A percentile compares a stretch with the other conserved stretches of the same genome.
Evolutionary conservation across 2,113 vertebrate species (phyloP).

Genomic region (Copsychus sechellarum): DNA sequence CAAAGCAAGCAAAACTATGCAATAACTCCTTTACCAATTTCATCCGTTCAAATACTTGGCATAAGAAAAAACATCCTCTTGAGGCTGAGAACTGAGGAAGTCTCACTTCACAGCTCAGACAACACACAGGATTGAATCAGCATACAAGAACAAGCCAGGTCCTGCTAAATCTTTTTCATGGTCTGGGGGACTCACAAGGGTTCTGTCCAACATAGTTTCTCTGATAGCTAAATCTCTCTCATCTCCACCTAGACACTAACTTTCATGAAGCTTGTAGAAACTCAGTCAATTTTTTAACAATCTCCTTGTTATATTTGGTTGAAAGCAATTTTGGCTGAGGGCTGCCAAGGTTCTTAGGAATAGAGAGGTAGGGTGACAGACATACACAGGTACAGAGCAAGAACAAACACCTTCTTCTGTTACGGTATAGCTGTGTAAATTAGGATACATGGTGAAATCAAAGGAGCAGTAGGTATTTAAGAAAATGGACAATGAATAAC

Average conservation of each 20-base stretch:
- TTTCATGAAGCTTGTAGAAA: neutral
- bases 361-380: neutral
- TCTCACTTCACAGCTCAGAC: neutral
- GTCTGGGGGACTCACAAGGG: neutral
- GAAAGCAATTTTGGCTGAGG: neutral
- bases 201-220: neutral
- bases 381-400: neutral
- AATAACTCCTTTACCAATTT: neutral
- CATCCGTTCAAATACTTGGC: neutral
- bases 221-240: neutral
- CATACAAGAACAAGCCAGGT: neutral
- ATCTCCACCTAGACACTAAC: neutral
- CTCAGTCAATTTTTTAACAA: neutral
- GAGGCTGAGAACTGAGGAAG: neutral
- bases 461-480: neutral
- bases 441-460: neutral
- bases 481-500: neutral
- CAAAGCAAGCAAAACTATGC: neutral
- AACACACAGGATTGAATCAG: neutral
- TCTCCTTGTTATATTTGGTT: neutral
- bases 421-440: neutral
- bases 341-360: neutral
- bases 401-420: neutral
- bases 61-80: neutral
- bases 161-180: neutral